These are phyloP conservation scores for Strongylocentrotus purpuratus DNA, from an alignment of 35 echinoderm and acorn worm species.

Conservation along the genomic window DNA sequence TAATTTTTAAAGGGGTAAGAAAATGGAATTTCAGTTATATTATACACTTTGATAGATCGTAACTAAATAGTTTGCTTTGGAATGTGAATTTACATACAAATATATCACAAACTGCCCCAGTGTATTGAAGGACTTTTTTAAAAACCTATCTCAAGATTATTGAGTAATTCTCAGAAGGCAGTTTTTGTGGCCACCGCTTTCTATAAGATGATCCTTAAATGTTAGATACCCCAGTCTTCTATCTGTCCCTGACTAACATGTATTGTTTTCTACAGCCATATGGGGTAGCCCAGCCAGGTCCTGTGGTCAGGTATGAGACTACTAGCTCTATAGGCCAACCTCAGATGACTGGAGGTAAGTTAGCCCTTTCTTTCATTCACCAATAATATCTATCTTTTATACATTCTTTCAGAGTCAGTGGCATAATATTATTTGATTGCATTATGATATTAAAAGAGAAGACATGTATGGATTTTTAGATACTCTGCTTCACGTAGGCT, in stretches of 20 bases:
- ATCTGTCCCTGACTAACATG: neutral
- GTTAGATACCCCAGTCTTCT: neutral
- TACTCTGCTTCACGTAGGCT: no score
- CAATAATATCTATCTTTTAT: neutral
- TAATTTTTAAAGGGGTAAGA: neutral
- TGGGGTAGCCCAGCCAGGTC: slow-evolving; percentile 84
- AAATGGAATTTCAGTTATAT: no score
- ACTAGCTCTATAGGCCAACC: slow-evolving; percentile 71
- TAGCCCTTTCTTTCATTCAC: neutral
- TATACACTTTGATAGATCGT: no score
- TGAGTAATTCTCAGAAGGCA: no score
- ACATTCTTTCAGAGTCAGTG: neutral
- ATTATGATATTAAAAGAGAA: no score
- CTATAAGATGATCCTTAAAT: neutral
- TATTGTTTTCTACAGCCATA: slow-evolving; percentile 61
- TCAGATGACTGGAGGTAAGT: slow-evolving; percentile 68
- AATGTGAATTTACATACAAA: no score
- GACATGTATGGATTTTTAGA: no score
- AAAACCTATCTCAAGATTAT: neutral
- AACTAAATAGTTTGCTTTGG: no score
- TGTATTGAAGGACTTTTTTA: neutral
- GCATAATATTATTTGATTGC: neutral
- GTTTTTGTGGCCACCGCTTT: neutral
- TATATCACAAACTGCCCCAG: neutral
- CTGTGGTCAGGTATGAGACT: slow-evolving; percentile 70